These are phyloP conservation scores for Pseudomugil gertrudae DNA, from an alignment of 2,797 vertebrate genomes.

Conservation along the genomic window DNA sequence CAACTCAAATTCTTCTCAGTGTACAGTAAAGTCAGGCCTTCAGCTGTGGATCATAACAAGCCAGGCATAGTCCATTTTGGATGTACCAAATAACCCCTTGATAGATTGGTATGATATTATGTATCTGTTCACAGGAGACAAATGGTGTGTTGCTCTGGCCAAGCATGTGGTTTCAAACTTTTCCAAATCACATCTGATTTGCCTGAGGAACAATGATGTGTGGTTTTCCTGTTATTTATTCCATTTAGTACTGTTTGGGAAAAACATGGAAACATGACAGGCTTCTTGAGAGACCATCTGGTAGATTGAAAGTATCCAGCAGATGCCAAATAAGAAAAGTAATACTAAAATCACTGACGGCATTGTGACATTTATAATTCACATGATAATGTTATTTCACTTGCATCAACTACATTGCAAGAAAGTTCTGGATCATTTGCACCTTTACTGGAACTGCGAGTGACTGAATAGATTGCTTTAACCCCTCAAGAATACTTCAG, in stretches of 20 bases:
- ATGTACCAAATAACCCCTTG: neutral
- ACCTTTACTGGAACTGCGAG: neutral
- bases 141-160: neutral
- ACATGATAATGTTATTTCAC: neutral
- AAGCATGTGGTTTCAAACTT: conserved; percentile 30
- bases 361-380: neutral
- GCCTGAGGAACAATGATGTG: neutral
- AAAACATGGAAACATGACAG: conserved; percentile 1
- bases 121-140: conserved; percentile 3
- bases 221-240: conserved; percentile 36
- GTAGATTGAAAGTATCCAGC: neutral
- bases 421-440: neutral
- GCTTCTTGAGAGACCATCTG: conserved; percentile 5
- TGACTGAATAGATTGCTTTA: neutral
- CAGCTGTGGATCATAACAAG: neutral
- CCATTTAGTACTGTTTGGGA: conserved; percentile 14
- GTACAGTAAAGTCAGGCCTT: neutral
- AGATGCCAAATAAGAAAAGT: conserved; percentile 15
- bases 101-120: neutral
- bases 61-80: neutral
- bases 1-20: neutral
- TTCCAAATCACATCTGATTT: conserved; percentile 21
- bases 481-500: neutral
- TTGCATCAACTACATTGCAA: neutral
- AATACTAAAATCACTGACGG: conserved; percentile 11